Evolutionary conservation across 2,797 vertebrate species (phyloP).

Genomic region (Protosalanx chinensis): DNA sequence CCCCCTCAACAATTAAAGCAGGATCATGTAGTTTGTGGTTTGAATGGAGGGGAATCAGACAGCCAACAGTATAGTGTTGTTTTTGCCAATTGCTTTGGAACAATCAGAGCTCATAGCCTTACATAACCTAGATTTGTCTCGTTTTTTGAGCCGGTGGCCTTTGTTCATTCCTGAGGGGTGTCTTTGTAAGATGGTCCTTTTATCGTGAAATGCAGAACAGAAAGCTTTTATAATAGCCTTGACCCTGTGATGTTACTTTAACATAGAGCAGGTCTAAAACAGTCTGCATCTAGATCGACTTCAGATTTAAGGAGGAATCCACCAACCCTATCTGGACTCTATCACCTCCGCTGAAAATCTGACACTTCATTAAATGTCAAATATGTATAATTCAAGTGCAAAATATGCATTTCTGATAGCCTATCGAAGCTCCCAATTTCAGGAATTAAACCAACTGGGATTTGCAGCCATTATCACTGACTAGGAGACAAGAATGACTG

Average conservation of each 20-base stretch:
- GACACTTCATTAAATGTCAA: too few species aligned
- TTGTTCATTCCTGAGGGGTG: conserved; percentile 35
- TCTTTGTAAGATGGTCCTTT: conserved; percentile 27
- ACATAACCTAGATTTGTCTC: conserved; percentile 34
- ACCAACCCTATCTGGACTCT: neutral
- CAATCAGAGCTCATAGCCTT: conserved; percentile 48
- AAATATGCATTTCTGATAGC: too few species aligned
- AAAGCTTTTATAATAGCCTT: conserved; percentile 33
- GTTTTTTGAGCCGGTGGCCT: conserved; percentile 34
- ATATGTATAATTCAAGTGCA: too few species aligned
- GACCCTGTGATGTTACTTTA: conserved; percentile 17
- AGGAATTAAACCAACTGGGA: too few species aligned
- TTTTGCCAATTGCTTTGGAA: conserved; percentile 50
- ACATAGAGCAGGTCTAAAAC: conserved; percentile 1
- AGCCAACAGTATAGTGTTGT: conserved; percentile 42
- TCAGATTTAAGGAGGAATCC: neutral
- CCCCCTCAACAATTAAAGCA: conserved; percentile 37
- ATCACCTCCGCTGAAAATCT: neutral
- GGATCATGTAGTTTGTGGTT: conserved; percentile 37
- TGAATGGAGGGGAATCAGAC: conserved; percentile 36
- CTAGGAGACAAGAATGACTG: too few species aligned
- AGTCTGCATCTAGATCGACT: neutral
- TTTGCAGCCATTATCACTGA: too few species aligned
- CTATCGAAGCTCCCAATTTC: too few species aligned
- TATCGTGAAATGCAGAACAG: conserved; percentile 34